A percentile compares a stretch with the other conserved stretches of the same genome.
phyloP scores from a whole-genome alignment of 2,797 vertebrate genomes.

The Tinamus major region DNA sequence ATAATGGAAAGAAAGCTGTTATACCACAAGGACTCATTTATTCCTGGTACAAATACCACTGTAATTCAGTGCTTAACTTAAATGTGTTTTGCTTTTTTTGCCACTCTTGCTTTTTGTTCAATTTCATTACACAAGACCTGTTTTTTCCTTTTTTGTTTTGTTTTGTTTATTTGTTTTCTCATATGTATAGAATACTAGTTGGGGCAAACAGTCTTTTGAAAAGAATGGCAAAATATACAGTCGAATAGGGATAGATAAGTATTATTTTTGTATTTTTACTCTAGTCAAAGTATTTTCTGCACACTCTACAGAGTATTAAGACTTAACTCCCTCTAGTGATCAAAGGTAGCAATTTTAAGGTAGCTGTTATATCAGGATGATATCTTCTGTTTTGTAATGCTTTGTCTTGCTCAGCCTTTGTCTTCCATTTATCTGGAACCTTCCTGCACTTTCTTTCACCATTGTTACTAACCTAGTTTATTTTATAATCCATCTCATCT shows the following conservation, averaged over 20 bases:
- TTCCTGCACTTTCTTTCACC: neutral
- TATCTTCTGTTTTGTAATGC: neutral
- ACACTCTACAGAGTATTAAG: neutral
- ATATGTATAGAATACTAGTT: neutral
- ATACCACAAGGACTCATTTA: neutral
- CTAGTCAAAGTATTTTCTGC: neutral
- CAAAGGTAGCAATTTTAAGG: neutral
- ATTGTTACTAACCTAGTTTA: neutral
- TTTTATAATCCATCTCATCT: neutral
- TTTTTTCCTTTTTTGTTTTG: neutral
- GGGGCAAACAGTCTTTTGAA: neutral
- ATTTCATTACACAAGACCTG: neutral
- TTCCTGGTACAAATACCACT: accelerated
- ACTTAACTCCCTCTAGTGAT: slow-evolving; percentile 54
- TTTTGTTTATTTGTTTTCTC: neutral
- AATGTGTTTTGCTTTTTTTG: neutral
- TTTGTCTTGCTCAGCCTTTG: neutral
- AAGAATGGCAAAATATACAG: neutral
- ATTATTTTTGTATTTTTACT: neutral
- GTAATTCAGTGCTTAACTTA: neutral
- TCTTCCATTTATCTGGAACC: neutral
- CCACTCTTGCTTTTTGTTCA: neutral
- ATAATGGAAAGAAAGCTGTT: neutral
- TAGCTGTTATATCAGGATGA: neutral
- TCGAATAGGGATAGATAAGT: neutral